Conservation (phyloP, 2,113 vertebrate genomes). For the Talpa occidentalis region DNA sequence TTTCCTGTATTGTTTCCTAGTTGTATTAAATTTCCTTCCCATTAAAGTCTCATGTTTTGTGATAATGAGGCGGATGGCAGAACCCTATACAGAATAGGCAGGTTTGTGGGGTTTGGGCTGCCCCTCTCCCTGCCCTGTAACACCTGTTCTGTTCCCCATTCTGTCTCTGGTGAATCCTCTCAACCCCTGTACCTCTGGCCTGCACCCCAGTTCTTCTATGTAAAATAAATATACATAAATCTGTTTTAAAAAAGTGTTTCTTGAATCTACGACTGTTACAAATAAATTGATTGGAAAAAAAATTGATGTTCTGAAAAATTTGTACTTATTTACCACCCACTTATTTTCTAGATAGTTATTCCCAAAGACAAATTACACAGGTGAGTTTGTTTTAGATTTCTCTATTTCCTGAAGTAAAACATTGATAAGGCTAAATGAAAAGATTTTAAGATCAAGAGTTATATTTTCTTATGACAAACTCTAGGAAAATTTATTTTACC, state of each 20-base stretch:
- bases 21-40: no score
- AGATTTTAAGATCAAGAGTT: neutral
- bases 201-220: no score
- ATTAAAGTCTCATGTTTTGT: no score
- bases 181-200: no score
- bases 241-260: neutral
- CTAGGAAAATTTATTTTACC: neutral
- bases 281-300: neutral
- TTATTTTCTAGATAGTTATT: neutral
- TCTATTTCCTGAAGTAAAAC: neutral
- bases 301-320: neutral
- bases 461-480: neutral
- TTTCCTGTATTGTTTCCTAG: no score
- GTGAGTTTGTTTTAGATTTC: neutral
- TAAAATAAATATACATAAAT: no score
- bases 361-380: neutral
- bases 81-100: no score
- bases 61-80: no score
- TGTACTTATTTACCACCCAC: neutral
- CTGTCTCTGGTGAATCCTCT: no score
- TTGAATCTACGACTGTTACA: constrained; percentile 2
- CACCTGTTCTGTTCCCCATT: no score
- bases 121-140: no score
- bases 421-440: neutral
- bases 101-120: no score